Conservation (phyloP, 2,113 vertebrate genomes). For the Eulemur macaco region DNA sequence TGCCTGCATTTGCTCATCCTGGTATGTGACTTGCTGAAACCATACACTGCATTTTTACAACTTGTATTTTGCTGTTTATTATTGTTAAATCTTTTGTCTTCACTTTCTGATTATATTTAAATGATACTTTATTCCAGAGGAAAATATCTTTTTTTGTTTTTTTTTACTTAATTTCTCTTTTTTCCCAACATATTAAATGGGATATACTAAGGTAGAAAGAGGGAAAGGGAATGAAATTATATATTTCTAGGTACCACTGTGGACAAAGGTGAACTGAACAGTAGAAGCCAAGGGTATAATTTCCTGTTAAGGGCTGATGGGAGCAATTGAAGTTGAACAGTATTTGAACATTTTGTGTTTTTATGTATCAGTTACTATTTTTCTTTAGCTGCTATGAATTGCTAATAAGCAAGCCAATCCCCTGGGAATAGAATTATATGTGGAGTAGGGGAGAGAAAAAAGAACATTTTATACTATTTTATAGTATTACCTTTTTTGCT, state of each 20-base stretch:
- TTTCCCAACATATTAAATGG: neutral
- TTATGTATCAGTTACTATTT: neutral
- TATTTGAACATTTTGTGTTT: constrained; percentile 22
- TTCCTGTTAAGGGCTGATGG: neutral
- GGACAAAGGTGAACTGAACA: neutral
- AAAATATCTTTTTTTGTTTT: neutral
- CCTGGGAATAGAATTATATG: neutral
- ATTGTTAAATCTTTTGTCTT: neutral
- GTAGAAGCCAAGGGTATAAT: neutral
- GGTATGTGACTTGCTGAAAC: constrained; percentile 83
- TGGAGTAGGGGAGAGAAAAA: neutral
- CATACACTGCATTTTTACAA: neutral
- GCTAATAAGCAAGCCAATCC: neutral
- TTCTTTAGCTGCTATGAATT: neutral
- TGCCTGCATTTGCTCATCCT: constrained; percentile 93
- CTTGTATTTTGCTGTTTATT: neutral
- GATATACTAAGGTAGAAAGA: neutral
- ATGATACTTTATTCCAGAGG: neutral
- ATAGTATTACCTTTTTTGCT: neutral
- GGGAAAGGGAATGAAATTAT: neutral
- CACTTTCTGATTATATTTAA: neutral
- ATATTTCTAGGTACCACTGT: neutral
- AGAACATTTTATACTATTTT: neutral
- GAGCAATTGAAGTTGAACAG: neutral
- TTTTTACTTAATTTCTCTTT: neutral